Conservation (phyloP, 2,113 vertebrate species). For the Suricata suricatta region DNA sequence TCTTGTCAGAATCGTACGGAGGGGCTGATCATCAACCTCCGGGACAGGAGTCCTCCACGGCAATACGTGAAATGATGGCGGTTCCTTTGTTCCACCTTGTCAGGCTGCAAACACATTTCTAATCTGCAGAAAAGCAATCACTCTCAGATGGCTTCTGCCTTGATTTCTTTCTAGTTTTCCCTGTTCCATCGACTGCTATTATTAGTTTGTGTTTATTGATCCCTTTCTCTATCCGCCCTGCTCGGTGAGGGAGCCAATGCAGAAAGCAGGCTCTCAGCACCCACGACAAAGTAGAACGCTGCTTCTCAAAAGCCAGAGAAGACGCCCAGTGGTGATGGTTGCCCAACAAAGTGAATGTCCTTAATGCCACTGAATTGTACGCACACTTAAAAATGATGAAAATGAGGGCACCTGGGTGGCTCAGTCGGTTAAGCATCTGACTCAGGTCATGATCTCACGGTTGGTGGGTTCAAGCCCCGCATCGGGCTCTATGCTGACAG, state of each 20-base stretch:
- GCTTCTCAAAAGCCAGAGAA: not conserved
- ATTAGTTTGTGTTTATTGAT: conserved; percentile 32
- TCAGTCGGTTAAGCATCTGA: no score
- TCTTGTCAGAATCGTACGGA: conserved; percentile 23
- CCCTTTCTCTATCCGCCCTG: not conserved
- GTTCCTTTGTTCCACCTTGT: not conserved
- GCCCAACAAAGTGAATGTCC: not conserved
- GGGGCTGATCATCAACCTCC: not conserved
- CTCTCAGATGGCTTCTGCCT: not conserved
- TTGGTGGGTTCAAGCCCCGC: no score
- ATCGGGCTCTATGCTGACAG: no score
- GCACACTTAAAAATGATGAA: not conserved
- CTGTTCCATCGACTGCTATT: not conserved
- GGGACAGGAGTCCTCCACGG: not conserved
- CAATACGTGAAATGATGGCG: not conserved
- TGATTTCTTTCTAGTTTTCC: conserved; percentile 21
- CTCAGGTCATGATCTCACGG: no score
- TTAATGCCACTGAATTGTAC: not conserved
- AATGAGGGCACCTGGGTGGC: no score
- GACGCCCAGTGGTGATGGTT: not conserved
- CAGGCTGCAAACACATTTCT: not conserved
- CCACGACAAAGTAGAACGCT: not conserved
- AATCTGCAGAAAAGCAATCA: not conserved
- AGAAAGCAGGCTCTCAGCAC: not conserved
- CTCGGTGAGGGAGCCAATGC: not conserved